phyloP scores from a whole-genome alignment of 2,797 vertebrate genomes.

The Glyptemys insculpta region DNA sequence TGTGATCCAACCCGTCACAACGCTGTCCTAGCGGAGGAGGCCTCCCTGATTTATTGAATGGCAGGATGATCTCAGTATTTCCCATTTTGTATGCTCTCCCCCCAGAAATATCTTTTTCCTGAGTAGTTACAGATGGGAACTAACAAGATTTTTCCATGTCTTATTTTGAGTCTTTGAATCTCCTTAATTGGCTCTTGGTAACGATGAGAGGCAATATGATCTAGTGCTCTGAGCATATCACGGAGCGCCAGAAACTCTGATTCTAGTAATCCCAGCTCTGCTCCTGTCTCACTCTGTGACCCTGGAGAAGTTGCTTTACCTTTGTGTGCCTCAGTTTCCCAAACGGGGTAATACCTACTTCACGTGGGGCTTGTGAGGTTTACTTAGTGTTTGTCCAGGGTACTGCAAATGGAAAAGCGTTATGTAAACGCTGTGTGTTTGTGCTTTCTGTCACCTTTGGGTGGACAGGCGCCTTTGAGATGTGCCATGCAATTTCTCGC shows the following conservation, averaged over 20 bases:
- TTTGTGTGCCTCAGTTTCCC: neutral
- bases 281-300: neutral
- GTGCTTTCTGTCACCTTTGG: neutral
- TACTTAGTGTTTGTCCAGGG: neutral
- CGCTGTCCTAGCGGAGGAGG: neutral
- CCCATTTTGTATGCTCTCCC: neutral
- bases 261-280: neutral
- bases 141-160: neutral
- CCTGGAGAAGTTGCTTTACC: neutral
- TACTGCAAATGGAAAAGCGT: neutral
- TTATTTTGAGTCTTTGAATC: neutral
- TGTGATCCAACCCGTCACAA: too few relatives aligned
- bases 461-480: neutral
- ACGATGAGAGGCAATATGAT: neutral
- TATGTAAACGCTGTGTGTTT: rapidly evolving
- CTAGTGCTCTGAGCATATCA: neutral
- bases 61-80: neutral
- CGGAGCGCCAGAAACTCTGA: neutral
- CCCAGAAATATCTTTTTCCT: neutral
- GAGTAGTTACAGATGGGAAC: neutral
- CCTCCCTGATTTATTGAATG: neutral
- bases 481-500: neutral
- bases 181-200: neutral
- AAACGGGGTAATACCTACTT: neutral
- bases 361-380: neutral